Conservation (phyloP, 2,888 invertebrate genomes). For the Amiota mariae region DNA sequence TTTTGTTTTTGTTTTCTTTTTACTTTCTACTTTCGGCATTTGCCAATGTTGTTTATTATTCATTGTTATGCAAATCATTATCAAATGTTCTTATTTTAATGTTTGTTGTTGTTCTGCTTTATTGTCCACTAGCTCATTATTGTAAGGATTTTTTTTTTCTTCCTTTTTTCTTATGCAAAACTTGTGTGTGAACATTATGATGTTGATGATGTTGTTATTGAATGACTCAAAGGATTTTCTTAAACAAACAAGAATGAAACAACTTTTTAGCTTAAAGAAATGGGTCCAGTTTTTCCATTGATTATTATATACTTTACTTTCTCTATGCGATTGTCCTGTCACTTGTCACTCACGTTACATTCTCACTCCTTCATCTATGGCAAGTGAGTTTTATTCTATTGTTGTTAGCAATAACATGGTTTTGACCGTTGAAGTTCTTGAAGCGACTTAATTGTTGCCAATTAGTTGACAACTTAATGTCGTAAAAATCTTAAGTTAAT, state of each 20-base stretch:
- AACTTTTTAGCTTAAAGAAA: neutral
- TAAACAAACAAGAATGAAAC: neutral
- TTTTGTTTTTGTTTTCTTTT: neutral
- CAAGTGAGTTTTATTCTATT: constrained; percentile 43
- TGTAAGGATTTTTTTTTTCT: neutral
- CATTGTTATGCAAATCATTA: constrained; percentile 72
- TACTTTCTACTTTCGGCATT: constrained; percentile 30
- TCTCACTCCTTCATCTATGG: constrained; percentile 52
- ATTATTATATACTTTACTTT: constrained; percentile 21
- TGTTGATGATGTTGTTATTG: constrained; percentile 27
- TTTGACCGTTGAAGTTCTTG: constrained; percentile 4
- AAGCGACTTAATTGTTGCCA: constrained; percentile 61
- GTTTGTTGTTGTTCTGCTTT: constrained; percentile 42
- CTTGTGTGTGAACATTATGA: constrained; percentile 8
- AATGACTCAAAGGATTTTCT: constrained; percentile 26
- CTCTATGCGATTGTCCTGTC: constrained; percentile 38
- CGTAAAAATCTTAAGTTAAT: constrained; percentile 58
- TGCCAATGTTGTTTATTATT: constrained; percentile 55
- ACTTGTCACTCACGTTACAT: constrained; percentile 54
- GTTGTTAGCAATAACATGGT: neutral
- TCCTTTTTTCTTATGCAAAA: constrained; percentile 4
- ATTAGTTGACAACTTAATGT: constrained; percentile 69
- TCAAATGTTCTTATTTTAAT: constrained; percentile 62
- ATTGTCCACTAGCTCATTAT: constrained; percentile 19
- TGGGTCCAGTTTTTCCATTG: constrained; percentile 30